Evolutionary conservation across 2,113 vertebrate species (phyloP).

Genomic region (Chrysemys picta): DNA sequence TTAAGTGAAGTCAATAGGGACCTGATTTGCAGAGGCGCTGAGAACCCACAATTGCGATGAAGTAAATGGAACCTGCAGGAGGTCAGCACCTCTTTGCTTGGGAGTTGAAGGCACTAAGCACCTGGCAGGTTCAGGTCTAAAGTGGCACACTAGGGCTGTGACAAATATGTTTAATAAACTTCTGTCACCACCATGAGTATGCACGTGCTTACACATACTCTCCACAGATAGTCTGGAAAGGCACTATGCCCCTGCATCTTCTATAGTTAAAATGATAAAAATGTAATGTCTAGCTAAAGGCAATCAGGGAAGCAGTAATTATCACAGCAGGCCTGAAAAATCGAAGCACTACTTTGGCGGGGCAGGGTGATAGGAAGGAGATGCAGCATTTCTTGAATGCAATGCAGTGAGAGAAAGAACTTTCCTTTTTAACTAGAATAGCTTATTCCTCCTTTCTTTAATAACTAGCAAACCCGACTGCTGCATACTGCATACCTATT

Average conservation of each 20-base stretch:
- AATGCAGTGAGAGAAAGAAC: neutral
- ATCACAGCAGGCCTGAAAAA: constrained; percentile 55
- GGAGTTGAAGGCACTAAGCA: constrained; percentile 47
- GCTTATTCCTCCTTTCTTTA: neutral
- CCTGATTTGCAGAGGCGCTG: constrained; percentile 25
- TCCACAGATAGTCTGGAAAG: neutral
- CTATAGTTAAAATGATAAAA: constrained; percentile 38
- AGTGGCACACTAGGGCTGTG: constrained; percentile 22
- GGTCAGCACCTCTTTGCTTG: constrained; percentile 7
- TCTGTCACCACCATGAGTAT: neutral
- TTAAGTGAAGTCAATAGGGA: neutral
- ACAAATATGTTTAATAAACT: constrained; percentile 26
- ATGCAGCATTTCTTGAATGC: neutral
- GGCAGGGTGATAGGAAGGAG: neutral
- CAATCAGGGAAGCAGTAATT: constrained; percentile 65
- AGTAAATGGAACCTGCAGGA: constrained; percentile 12
- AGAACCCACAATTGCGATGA: constrained; percentile 8
- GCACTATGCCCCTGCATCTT: neutral
- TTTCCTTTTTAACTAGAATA: neutral
- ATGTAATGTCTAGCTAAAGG: neutral
- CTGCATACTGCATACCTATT: neutral
- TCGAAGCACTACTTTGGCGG: neutral
- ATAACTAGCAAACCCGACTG: neutral
- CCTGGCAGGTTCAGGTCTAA: constrained; percentile 36
- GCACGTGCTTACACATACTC: accelerated